Evolutionary conservation across 2,797 vertebrate species (phyloP).

Genomic region (Enteromius trimaculatus): DNA sequence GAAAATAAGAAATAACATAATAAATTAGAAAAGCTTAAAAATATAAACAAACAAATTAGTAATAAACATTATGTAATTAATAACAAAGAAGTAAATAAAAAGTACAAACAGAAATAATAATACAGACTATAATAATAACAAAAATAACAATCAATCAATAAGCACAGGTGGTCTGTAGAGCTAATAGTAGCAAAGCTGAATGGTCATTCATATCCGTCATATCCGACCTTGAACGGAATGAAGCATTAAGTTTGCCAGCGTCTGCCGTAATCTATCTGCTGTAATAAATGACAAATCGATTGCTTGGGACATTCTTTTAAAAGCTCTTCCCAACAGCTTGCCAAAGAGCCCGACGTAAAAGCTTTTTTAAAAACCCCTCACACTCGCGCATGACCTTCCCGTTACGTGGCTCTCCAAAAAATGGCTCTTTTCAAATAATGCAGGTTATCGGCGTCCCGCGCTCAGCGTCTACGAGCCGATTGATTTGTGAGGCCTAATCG

Average conservation of each 20-base stretch:
- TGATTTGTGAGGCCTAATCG: conserved; percentile 52
- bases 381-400: neutral
- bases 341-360: neutral
- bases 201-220: neutral
- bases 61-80: neutral
- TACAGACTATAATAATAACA: neutral
- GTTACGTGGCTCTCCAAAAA: neutral
- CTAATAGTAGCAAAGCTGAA: neutral
- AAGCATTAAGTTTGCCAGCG: neutral
- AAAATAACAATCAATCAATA: neutral
- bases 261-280: neutral
- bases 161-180: neutral
- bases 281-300: conserved; percentile 23
- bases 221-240: neutral
- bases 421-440: conserved; percentile 1
- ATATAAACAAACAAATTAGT: neutral
- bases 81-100: neutral
- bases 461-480: conserved; percentile 2
- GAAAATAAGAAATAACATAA: too few relatives aligned
- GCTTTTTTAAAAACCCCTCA: conserved; percentile 19
- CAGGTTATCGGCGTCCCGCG: conserved; percentile 2
- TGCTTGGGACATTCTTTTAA: conserved; percentile 13
- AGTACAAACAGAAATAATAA: neutral
- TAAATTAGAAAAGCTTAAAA: neutral
- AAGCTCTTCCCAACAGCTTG: conserved; percentile 7